A percentile compares a stretch with the other conserved stretches of the same genome.
These are phyloP conservation scores for Protosalanx chinensis DNA, from an alignment of 2,797 vertebrate species.

Conservation along the genomic window DNA sequence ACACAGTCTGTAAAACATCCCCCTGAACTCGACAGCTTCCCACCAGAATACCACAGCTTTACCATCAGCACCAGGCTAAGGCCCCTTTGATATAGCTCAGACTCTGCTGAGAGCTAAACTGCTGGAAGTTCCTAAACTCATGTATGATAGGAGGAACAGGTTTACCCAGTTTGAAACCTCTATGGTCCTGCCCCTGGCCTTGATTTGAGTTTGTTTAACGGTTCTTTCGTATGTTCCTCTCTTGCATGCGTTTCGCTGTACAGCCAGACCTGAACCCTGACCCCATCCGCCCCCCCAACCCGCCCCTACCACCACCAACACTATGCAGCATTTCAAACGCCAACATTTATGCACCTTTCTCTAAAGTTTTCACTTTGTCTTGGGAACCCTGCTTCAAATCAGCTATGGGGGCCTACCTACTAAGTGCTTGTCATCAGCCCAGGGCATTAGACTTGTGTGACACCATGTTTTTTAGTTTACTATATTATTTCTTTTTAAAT, in stretches of 20 bases:
- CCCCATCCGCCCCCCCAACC: slow-evolving; percentile 24
- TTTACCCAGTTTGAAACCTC: slow-evolving; percentile 19
- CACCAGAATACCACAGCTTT: slow-evolving; percentile 10
- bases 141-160: slow-evolving; percentile 70
- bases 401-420: not conserved
- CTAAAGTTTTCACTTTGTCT: slow-evolving; percentile 38
- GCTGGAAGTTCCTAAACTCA: slow-evolving; percentile 47
- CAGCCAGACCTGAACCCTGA: slow-evolving; percentile 32
- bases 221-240: slow-evolving; percentile 30
- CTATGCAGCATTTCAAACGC: slow-evolving; percentile 22
- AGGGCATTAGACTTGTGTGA: too few species aligned
- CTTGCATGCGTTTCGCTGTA: slow-evolving; percentile 53
- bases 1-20: not conserved
- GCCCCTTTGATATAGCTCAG: slow-evolving; percentile 14
- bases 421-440: slow-evolving; percentile 15
- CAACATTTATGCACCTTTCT: slow-evolving; percentile 42
- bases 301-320: slow-evolving; percentile 13
- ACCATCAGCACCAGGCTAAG: slow-evolving; percentile 12
- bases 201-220: slow-evolving; percentile 61
- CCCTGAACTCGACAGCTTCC: not conserved
- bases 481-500: too few species aligned
- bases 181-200: slow-evolving; percentile 52
- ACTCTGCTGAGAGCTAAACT: slow-evolving; percentile 18
- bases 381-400: too few species aligned
- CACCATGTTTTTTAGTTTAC: too few species aligned